Conservation (phyloP, 1,140 invertebrate species). For the Achatina immaculata region DNA sequence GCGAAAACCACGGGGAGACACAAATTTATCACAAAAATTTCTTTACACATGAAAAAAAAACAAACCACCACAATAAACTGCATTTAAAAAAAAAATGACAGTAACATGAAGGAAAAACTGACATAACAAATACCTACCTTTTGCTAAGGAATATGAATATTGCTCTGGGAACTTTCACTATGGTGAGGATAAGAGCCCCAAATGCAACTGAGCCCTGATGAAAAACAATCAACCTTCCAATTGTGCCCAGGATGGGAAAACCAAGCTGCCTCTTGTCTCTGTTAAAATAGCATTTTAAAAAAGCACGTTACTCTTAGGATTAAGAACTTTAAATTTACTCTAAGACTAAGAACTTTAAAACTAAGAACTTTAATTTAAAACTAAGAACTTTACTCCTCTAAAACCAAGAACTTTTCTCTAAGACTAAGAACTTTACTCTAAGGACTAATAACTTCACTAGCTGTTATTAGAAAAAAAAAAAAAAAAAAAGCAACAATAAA, state of each 20-base stretch:
- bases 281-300: constrained; percentile 55
- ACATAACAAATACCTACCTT: constrained; percentile 75
- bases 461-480: no score
- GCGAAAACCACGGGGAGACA: no score
- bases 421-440: no score
- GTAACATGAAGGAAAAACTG: no score
- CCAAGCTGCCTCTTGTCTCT: constrained; percentile 78
- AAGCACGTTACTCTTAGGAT: not conserved
- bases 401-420: no score
- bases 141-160: constrained; percentile 86
- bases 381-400: not conserved
- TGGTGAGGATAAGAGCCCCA: constrained; percentile 89
- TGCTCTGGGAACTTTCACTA: constrained; percentile 90
- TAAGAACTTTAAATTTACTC: not conserved
- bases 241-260: constrained; percentile 73
- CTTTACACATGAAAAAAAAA: no score
- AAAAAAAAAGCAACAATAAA: no score
- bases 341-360: not conserved
- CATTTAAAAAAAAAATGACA: no score
- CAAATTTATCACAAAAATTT: no score
- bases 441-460: no score
- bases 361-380: not conserved
- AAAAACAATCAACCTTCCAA: constrained; percentile 82
- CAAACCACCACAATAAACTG: no score
- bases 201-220: constrained; percentile 92